Base-by-base conservation (phyloP, 2,113 vertebrate species). In the Ceuthmochares aereus region DNA sequence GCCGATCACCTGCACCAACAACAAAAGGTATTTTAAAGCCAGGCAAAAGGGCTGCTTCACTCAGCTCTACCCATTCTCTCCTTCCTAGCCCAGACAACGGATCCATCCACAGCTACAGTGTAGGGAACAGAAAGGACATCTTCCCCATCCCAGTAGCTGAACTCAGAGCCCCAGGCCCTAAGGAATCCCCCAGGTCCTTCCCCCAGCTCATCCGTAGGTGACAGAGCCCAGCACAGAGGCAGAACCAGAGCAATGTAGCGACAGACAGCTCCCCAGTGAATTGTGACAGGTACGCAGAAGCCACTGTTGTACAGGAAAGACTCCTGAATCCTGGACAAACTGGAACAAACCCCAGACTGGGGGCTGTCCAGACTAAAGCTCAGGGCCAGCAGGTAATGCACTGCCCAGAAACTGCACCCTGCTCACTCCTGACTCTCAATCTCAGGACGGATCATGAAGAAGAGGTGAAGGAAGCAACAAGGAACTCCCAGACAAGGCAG, bases 1-100 rank as follows among this genome's bases (percentile, higher is more conserved):
- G 29, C 99, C 99, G 43, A 99, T 99, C 67, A 99, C 99, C 99
- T 98, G 74, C 94, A 90, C 6, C 77, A 84, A 94, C 18, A 93
- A 95, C 2, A 88, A 43, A 94, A 77, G 52, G 37, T 29, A 74
- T 40, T 91, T 93, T 64, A 77, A 52, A 7, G 6, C 77, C 59
- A 91, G 40, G 10, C 23, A 91, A 84, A 84, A 79, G 26, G 14
- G 32, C 8, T 62, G 34, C 22, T 36, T 90, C 62, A 29, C 29
- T 70, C 56, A 89, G 42, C 5, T 20, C 56, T 55, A 66, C 27
- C 42, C 66, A 25, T 20, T 82, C 34, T 23, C 66, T 84, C 56
- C 16, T 11, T 36, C 29, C 56, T 55, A 34, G 36, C 1, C 1
- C 51, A 55, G 51, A 45, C 27, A 36, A 10, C 88, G 55, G 84